Conservation (phyloP, 2,797 vertebrate species). For the Epinephelus malabaricus region DNA sequence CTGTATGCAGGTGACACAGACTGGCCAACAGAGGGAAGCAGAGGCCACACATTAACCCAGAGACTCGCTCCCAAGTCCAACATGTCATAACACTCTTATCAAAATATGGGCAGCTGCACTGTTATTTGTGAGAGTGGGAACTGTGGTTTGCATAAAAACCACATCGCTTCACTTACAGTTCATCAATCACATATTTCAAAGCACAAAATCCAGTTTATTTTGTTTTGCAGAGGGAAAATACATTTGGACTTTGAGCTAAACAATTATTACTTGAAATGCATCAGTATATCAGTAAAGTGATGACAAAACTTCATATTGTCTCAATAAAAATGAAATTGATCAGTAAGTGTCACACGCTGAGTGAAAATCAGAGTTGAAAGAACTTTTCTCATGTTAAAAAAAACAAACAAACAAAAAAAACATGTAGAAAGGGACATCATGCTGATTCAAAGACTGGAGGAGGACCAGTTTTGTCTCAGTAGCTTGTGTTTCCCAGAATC, state of each 20-base stretch:
- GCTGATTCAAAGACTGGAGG: conserved; percentile 12
- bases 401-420: background rate
- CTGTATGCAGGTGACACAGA: background rate
- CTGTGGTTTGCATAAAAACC: conserved; percentile 27
- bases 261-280: conserved; percentile 10
- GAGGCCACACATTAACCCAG: conserved; percentile 26
- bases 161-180: conserved; percentile 7
- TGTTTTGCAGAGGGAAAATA: background rate
- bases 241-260: background rate
- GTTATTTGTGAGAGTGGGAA: background rate
- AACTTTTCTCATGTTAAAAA: background rate
- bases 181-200: conserved; percentile 20
- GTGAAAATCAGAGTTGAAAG: conserved; percentile 5
- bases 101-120: background rate
- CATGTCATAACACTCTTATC: background rate
- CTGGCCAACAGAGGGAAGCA: conserved; percentile 65
- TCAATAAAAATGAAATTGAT: background rate
- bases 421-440: background rate
- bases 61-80: background rate
- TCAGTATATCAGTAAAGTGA: background rate
- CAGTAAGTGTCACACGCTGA: background rate
- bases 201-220: background rate
- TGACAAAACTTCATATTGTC: background rate
- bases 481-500: conserved; percentile 16
- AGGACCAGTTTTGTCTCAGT: background rate